Evolutionary conservation across 1,140 invertebrate genomes (phyloP).

Genomic region (Zaprionus tsacasi): DNA sequence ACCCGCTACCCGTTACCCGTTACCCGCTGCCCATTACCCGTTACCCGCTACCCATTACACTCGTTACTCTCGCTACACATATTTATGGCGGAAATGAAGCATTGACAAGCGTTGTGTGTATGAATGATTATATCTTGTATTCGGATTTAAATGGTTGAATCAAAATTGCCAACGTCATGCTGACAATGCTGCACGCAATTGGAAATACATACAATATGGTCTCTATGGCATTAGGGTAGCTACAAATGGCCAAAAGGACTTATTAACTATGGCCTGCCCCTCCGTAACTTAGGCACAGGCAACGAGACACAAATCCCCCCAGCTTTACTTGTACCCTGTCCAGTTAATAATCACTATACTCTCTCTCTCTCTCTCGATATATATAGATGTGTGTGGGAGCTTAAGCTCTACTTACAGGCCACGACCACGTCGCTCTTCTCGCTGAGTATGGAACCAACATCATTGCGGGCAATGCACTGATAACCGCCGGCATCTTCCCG

Average conservation of each 20-base stretch:
- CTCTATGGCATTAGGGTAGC: not conserved
- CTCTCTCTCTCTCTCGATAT: not conserved
- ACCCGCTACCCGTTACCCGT: not conserved
- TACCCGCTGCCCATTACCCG: not conserved
- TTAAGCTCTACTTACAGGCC: constrained; percentile 91
- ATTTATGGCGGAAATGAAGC: constrained; percentile 8
- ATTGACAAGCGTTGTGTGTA: constrained; percentile 1
- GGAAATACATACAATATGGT: not conserved
- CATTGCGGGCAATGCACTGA: constrained; percentile 95
- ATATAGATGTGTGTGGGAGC: not conserved
- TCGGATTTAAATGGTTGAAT: constrained; percentile 2
- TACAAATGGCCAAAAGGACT: not conserved
- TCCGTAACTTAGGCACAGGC: not conserved
- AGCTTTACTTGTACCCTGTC: too few relatives aligned
- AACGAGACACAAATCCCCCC: not conserved
- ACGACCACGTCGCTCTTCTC: constrained; percentile 94
- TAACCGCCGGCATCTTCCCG: constrained; percentile 93
- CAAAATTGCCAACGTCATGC: not conserved
- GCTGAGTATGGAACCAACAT: constrained; percentile 95
- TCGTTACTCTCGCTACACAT: constrained; percentile 2
- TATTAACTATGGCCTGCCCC: not conserved
- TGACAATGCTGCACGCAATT: constrained; percentile 1
- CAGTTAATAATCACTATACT: not conserved
- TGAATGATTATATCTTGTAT: constrained; percentile 1
- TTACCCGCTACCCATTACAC: too few relatives aligned